phyloP scores from a whole-genome alignment of 2,888 invertebrate species.

The Scaptomyza flava region DNA sequence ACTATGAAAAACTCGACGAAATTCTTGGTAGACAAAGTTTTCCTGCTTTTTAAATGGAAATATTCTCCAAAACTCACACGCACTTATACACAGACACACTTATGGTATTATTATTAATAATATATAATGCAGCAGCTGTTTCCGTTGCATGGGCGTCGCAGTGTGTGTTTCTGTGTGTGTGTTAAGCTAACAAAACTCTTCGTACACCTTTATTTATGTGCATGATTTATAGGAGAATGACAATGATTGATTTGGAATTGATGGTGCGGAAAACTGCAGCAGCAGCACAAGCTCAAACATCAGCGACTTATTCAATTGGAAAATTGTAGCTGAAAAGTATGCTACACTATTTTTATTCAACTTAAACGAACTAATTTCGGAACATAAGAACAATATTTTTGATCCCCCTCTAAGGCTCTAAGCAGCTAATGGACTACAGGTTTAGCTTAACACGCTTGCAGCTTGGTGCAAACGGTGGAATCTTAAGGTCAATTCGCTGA shows the following conservation, averaged over 20 bases:
- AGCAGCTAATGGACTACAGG: too few species aligned
- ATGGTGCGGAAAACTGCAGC: slow-evolving; percentile 70
- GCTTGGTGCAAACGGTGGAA: too few species aligned
- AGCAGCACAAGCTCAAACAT: slow-evolving; percentile 6
- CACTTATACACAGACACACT: slow-evolving; percentile 18
- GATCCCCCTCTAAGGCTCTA: too few species aligned
- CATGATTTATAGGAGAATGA: slow-evolving; percentile 75
- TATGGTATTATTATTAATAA: slow-evolving; percentile 63
- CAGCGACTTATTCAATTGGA: slow-evolving; percentile 31
- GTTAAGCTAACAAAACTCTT: slow-evolving; percentile 44
- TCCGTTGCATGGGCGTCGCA: slow-evolving; percentile 29
- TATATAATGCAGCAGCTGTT: slow-evolving; percentile 71
- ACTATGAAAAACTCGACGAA: slow-evolving; percentile 32
- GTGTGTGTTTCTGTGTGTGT: slow-evolving; percentile 13
- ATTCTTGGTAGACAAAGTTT: slow-evolving; percentile 70
- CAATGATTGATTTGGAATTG: slow-evolving; percentile 75
- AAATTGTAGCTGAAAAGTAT: slow-evolving; percentile 25
- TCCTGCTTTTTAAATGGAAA: slow-evolving; percentile 63
- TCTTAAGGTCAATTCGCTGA: too few species aligned
- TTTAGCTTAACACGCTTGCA: too few species aligned
- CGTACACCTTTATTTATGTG: slow-evolving; percentile 67
- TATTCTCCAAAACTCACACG: slow-evolving; percentile 35
- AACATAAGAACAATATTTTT: neutral
- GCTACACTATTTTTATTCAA: slow-evolving; percentile 17
- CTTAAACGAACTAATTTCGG: neutral